Conservation (phyloP, 2,113 vertebrate genomes). For the Mystacornis crossleyi region DNA sequence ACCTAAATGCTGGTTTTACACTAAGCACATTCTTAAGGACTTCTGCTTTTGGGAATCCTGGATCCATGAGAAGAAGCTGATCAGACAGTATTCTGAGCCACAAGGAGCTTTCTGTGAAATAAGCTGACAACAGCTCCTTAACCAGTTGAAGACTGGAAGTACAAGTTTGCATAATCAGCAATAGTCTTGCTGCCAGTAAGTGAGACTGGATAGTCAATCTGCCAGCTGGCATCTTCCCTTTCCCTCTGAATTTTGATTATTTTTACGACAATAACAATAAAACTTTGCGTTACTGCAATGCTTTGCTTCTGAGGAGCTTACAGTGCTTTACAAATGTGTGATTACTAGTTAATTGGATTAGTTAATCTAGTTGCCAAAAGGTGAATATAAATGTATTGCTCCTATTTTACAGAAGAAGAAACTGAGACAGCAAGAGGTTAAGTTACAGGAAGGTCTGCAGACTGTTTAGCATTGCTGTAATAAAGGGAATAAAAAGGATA, state of each 20-base stretch:
- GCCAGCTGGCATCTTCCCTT: conserved; percentile 47
- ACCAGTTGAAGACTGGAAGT: conserved; percentile 48
- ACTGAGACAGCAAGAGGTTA: background rate
- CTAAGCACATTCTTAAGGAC: background rate
- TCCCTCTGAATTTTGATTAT: conserved; percentile 27
- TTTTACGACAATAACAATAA: conserved; percentile 21
- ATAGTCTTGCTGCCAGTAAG: background rate
- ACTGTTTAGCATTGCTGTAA: background rate
- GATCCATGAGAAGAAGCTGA: conserved; percentile 6
- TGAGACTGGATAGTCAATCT: conserved; percentile 1
- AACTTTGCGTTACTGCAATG: background rate
- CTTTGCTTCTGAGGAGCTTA: background rate
- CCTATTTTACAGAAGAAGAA: background rate
- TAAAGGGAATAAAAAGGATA: background rate
- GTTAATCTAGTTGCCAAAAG: background rate
- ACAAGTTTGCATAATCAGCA: conserved; percentile 22
- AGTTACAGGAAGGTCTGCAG: background rate
- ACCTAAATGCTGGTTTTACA: background rate
- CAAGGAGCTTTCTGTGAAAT: conserved; percentile 33
- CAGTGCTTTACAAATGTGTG: background rate
- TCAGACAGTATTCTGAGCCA: conserved; percentile 32
- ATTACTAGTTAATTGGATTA: conserved; percentile 16
- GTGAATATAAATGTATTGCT: background rate
- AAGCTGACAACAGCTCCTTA: conserved; percentile 56
- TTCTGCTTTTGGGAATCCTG: conserved; percentile 6